phyloP scores from a whole-genome alignment of 2,797 vertebrate genomes.

The Artibeus jamaicensis region DNA sequence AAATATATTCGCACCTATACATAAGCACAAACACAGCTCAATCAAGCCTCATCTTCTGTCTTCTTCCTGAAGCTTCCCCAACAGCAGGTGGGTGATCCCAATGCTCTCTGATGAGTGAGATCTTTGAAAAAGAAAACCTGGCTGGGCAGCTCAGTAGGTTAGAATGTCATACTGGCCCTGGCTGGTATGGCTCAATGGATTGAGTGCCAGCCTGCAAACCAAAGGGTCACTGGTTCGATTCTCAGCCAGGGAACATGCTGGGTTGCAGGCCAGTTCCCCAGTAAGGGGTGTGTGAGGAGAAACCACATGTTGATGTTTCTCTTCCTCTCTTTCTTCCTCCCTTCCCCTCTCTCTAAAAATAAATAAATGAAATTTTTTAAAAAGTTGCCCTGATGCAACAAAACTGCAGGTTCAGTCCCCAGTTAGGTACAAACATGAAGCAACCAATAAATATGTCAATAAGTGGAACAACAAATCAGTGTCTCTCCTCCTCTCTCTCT shows the following conservation, averaged over 20 bases:
- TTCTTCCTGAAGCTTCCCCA: not conserved
- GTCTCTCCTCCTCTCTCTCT: not conserved
- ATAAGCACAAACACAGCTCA: not conserved
- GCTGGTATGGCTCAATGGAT: too few relatives aligned
- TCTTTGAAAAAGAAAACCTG: not conserved
- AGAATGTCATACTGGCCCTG: not conserved
- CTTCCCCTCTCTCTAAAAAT: too few relatives aligned
- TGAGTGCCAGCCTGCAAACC: too few relatives aligned
- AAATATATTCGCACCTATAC: too few relatives aligned
- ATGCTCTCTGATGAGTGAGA: not conserved
- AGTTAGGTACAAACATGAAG: not conserved
- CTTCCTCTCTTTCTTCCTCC: too few relatives aligned
- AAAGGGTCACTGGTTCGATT: too few relatives aligned
- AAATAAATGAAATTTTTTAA: too few relatives aligned
- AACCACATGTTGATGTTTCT: too few relatives aligned
- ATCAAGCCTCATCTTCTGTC: not conserved
- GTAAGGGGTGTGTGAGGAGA: too few relatives aligned
- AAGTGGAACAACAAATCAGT: not conserved
- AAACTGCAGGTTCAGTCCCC: not conserved
- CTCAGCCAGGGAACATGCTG: too few relatives aligned
- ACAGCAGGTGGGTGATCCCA: not conserved
- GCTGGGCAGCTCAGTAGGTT: not conserved
- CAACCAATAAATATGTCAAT: too few relatives aligned
- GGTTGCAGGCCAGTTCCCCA: too few relatives aligned
- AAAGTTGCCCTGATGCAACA: not conserved